phyloP scores from a whole-genome alignment of 2,113 vertebrate species.

The Struthidea cinerea region DNA sequence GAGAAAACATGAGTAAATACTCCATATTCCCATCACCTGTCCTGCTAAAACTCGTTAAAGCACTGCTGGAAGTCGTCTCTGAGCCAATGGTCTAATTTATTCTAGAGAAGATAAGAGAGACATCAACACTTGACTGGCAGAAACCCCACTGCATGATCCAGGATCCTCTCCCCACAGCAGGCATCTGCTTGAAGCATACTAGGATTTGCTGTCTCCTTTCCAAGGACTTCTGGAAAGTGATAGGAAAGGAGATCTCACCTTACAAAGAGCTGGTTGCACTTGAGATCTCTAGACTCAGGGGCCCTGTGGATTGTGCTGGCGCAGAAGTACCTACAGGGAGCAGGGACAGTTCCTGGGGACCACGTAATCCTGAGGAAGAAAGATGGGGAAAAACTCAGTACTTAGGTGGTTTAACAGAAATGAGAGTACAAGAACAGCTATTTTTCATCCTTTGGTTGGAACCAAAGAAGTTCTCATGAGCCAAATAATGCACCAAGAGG shows the following conservation, averaged over 20 bases:
- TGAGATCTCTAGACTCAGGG: neutral
- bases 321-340: rapidly evolving
- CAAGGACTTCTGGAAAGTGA: neutral
- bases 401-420: neutral
- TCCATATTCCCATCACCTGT: neutral
- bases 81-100: neutral
- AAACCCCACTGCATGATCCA: neutral
- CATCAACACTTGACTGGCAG: neutral
- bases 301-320: neutral
- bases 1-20: neutral
- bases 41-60: neutral
- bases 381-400: neutral
- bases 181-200: neutral
- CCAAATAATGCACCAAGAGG: neutral
- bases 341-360: neutral
- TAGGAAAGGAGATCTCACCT: neutral
- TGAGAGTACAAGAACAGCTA: neutral
- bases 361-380: neutral
- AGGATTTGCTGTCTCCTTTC: neutral
- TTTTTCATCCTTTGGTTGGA: neutral
- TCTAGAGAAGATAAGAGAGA: neutral
- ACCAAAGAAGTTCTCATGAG: neutral
- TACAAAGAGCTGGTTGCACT: neutral
- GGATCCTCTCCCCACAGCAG: neutral
- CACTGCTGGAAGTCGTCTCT: neutral